Evolutionary conservation across 2,797 vertebrate genomes (phyloP), one percentile per base, ranked within the genome.

Genomic region (Pachyuromys duprasi): DNA sequence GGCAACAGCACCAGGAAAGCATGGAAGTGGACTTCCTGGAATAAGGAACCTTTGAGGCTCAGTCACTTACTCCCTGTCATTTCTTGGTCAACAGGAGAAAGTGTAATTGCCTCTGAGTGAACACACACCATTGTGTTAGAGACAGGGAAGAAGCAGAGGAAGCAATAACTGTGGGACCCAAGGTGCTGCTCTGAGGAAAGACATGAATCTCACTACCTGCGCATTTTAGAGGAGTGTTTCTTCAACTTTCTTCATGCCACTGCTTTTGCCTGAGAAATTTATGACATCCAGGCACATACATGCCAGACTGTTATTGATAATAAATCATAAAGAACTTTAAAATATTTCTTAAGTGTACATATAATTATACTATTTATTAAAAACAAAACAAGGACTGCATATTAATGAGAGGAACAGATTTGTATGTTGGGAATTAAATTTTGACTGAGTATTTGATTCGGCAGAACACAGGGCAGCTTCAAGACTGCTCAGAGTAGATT

Each of bases 11-110:
- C 26, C 1, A 0, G 3, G 42, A 49, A 42, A 74, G 39, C 6
- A 22, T 74, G 72, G 24, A 74, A 74, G 72, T 39, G 42, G 39
- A 74, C 17, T 33, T 33, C 20, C 15, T 36, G 55, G 6, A 12
- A 1, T 1, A 4, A 0, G 0, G 13, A 36, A 8, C 55, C n/a
- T 15, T 5, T 3, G 1, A 7, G 14, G 53, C 3, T 6, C 0
- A 15, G 0, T 6, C 3, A 0, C 6, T 8, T 14, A 8, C 5
- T 69, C 28, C 72, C 12, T 70, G 3, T 28, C 45, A 45, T 14
- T 69, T 67, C 60, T 57, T 70, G 70, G 76, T 18, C 22, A 45
- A 67, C 24, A 89, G n/a, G 33, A 33, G 45, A 2, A 42, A 45
- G 18, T 13, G 31, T n/a, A 65, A 70, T n/a, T 36, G 9, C 28